Percentiles rank a stretch among this genome's conserved stretches.
These are phyloP conservation scores for Nesogale talazaci DNA, from an alignment of 2,113 vertebrate species.

Conservation along the genomic window DNA sequence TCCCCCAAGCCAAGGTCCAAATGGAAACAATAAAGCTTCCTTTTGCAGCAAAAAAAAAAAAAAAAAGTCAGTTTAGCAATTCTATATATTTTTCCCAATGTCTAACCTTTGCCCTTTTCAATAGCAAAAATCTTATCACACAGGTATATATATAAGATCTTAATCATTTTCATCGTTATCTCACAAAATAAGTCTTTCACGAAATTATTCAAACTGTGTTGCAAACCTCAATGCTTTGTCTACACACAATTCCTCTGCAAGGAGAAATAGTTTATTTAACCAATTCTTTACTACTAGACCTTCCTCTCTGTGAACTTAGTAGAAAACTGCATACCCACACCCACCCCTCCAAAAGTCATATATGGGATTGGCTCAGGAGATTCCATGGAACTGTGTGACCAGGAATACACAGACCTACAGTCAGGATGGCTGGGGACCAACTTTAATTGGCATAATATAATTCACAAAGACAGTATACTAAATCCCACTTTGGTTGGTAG, in stretches of 20 bases:
- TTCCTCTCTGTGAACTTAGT: not conserved
- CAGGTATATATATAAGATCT: not conserved
- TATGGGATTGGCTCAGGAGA: not conserved
- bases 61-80: not conserved
- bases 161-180: not conserved
- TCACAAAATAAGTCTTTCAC: constrained; percentile 8
- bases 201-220: not conserved
- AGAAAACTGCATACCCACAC: not conserved
- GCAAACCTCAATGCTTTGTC: not conserved
- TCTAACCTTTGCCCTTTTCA: constrained; percentile 46
- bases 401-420: not conserved
- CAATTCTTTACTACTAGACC: not conserved
- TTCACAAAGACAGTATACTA: no score
- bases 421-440: not conserved
- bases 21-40: no score
- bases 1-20: no score
- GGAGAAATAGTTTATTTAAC: not conserved
- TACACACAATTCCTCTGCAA: not conserved
- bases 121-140: constrained; percentile 10
- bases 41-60: no score
- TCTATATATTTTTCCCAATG: not conserved
- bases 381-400: not conserved
- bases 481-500: no score
- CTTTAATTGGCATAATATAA: no score
- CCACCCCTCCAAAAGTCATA: not conserved